A percentile compares a stretch with the other conserved stretches of the same genome.
phyloP scores from a whole-genome alignment of 2,888 invertebrate genomes.

The Drymonia ruficornis region DNA sequence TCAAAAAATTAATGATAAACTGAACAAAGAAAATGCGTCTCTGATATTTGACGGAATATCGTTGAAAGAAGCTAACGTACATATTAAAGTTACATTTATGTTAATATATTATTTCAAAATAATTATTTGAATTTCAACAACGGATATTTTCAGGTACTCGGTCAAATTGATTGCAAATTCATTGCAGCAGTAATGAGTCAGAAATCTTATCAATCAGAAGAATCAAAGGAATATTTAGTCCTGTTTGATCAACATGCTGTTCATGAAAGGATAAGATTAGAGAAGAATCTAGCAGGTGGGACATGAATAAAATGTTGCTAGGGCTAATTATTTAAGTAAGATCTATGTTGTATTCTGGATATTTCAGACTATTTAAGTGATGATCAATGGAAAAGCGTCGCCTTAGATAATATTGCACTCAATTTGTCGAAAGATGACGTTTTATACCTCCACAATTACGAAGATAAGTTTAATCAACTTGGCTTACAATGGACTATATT shows the following conservation, averaged over 20 bases:
- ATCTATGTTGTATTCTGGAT: neutral
- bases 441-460: conserved; percentile 80
- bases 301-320: no score
- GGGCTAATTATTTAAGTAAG: no score
- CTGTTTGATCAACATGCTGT: conserved; percentile 95
- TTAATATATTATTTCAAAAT: neutral
- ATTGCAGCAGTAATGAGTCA: conserved; percentile 81
- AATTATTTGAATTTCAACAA: neutral
- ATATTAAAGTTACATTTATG: conserved; percentile 3
- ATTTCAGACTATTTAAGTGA: conserved; percentile 75
- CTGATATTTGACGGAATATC: conserved; percentile 61
- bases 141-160: conserved; percentile 83
- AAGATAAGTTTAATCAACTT: conserved; percentile 81
- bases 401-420: conserved; percentile 55
- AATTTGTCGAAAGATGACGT: conserved; percentile 75
- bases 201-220: conserved; percentile 43
- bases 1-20: conserved; percentile 55
- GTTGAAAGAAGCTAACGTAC: conserved; percentile 61
- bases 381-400: conserved; percentile 62
- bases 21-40: conserved; percentile 56
- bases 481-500: conserved; percentile 82
- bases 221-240: conserved; percentile 80
- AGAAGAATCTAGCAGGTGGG: conserved; percentile 86
- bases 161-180: conserved; percentile 91
- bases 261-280: conserved; percentile 92